These are phyloP conservation scores for Melangyna quadrimaculata DNA, from an alignment of 2,888 invertebrate species.

Conservation along the genomic window DNA sequence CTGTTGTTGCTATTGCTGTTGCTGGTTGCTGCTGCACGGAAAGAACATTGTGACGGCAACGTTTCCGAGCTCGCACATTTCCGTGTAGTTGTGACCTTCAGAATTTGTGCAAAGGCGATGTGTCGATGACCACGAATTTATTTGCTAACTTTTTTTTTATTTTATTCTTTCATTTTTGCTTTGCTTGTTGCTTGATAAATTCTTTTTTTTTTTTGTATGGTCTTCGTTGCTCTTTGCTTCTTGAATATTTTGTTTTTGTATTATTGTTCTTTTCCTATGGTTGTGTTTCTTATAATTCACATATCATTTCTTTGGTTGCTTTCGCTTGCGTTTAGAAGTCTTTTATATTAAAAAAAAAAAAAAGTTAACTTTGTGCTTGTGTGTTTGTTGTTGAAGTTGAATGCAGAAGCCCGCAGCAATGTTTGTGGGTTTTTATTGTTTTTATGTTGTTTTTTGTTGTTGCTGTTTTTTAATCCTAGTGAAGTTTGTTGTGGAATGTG, in stretches of 20 bases:
- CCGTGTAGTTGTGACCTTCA: conserved; percentile 82
- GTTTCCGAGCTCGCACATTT: conserved; percentile 69
- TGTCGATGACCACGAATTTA: conserved; percentile 82
- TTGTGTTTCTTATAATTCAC: conserved; percentile 38
- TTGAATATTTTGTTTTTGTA: conserved; percentile 31
- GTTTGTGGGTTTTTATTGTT: conserved; percentile 10
- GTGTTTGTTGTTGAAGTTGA: conserved; percentile 40
- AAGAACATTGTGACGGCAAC: conserved; percentile 62
- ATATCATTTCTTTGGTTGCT: conserved; percentile 53
- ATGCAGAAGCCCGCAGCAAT: conserved; percentile 43
- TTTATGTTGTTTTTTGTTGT: conserved; percentile 9
- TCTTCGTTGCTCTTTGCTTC: conserved; percentile 50
- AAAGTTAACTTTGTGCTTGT: conserved; percentile 29
- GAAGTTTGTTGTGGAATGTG: conserved; percentile 45
- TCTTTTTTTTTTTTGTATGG: conserved; percentile 43
- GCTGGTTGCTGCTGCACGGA: conserved; percentile 57
- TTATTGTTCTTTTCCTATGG: conserved; percentile 51
- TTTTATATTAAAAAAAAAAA: conserved; percentile 2
- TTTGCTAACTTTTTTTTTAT: conserved; percentile 69
- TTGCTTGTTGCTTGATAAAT: conserved; percentile 51
- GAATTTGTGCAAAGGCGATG: conserved; percentile 82
- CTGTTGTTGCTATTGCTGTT: conserved; percentile 37
- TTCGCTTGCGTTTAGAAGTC: conserved; percentile 61
- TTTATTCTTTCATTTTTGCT: conserved; percentile 29
- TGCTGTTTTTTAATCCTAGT: neutral